Evolutionary conservation across 1,140 invertebrate species (phyloP).

Genomic region (Tetramorium simillimum): DNA sequence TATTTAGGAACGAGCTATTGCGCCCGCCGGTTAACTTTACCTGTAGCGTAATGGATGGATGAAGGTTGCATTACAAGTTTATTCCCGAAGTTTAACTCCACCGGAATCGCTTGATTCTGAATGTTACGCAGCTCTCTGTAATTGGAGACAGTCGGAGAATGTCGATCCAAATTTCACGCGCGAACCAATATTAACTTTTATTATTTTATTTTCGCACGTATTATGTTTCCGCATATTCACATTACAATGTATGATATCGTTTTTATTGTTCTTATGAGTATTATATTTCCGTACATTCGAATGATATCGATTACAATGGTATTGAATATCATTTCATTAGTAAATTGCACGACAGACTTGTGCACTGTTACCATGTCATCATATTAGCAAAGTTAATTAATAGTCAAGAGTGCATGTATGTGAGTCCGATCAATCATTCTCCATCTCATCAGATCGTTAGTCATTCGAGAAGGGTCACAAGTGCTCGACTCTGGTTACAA

Average conservation of each 20-base stretch:
- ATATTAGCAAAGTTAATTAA: constrained; percentile 52
- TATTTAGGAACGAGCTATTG: background rate
- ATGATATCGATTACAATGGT: background rate
- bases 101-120: background rate
- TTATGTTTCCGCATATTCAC: background rate
- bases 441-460: constrained; percentile 50
- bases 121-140: background rate
- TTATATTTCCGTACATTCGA: background rate
- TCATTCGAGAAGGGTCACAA: constrained; percentile 49
- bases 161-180: background rate
- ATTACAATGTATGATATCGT: background rate
- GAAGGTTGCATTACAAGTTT: background rate
- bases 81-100: background rate
- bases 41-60: background rate
- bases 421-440: constrained; percentile 47
- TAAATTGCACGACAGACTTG: constrained; percentile 10
- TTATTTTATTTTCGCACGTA: background rate
- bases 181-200: background rate
- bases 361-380: constrained; percentile 14
- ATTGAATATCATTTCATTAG: constrained; percentile 34
- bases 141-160: background rate
- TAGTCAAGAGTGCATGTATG: constrained; percentile 36
- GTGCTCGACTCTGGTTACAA: constrained; percentile 45
- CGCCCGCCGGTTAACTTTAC: background rate
- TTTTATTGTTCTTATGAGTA: background rate